Evolutionary conservation across 2,113 vertebrate species (phyloP).

Genomic region (Larimichthys crocea): DNA sequence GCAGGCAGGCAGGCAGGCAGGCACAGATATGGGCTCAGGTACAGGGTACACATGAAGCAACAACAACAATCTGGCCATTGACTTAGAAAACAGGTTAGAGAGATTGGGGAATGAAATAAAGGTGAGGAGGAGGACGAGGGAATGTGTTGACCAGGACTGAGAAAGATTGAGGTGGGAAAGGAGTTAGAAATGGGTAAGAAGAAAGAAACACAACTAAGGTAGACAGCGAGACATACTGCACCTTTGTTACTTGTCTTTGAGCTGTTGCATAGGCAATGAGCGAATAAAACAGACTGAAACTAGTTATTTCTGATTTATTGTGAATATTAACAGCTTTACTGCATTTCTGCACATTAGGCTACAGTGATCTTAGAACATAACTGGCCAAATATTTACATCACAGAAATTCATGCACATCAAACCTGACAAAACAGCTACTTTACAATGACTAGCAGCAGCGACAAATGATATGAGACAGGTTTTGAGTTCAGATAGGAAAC

Average conservation of each 20-base stretch:
- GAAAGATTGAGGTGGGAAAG: background rate
- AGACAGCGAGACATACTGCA: background rate
- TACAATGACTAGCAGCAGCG: constrained; percentile 34
- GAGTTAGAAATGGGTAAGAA: background rate
- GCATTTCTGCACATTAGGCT: constrained; percentile 21
- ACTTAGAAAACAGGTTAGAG: background rate
- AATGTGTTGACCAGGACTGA: background rate
- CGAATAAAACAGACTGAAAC: background rate
- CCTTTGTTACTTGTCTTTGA: background rate
- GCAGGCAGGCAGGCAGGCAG: background rate
- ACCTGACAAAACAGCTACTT: constrained; percentile 13
- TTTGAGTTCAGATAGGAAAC: constrained; percentile 28
- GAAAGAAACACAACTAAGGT: background rate
- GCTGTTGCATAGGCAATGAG: background rate
- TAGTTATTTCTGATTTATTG: constrained; percentile 46
- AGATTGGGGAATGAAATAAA: background rate
- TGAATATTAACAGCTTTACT: constrained; percentile 28
- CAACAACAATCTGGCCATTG: too few relatives aligned
- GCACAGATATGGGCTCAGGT: background rate
- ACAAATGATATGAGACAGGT: constrained; percentile 27
- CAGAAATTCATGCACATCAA: constrained; percentile 28
- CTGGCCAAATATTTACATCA: constrained; percentile 28
- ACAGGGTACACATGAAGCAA: background rate
- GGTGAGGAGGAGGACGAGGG: background rate
- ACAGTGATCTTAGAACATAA: constrained; percentile 8